These are phyloP conservation scores for Megamerina dolium DNA, from an alignment of 2,888 invertebrate species.

Conservation along the genomic window DNA sequence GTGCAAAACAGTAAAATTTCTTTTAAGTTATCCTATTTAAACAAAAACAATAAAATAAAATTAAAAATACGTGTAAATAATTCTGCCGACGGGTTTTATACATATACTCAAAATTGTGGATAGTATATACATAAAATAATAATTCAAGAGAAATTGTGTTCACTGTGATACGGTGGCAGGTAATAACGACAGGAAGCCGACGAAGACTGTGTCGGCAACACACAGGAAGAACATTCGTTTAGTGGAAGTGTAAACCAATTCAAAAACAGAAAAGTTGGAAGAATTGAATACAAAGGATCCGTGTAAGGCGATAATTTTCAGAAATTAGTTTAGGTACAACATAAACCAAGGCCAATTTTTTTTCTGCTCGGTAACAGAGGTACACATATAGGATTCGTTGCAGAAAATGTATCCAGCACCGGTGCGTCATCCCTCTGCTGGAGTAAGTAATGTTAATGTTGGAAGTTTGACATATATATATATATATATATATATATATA, in stretches of 20 bases:
- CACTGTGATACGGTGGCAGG: constrained; percentile 4
- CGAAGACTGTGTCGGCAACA: background rate
- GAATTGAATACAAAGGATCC: background rate
- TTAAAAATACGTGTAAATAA: constrained; percentile 23
- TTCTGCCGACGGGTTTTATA: too few relatives aligned
- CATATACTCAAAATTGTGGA: too few relatives aligned
- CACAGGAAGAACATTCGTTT: background rate
- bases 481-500: background rate
- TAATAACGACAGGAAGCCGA: constrained; percentile 4
- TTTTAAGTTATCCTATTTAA: background rate
- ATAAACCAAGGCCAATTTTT: too few relatives aligned
- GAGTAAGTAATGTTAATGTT: too few relatives aligned
- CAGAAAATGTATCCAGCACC: constrained; percentile 47
- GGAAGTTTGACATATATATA: too few relatives aligned
- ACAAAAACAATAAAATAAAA: constrained; percentile 23
- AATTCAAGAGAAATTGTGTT: constrained; percentile 22
- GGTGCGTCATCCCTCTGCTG: constrained; percentile 49
- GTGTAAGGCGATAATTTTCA: background rate
- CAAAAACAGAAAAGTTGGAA: too few relatives aligned
- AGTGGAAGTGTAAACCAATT: too few relatives aligned
- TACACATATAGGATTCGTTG: background rate
- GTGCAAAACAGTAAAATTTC: constrained; percentile 41
- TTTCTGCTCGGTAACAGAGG: too few relatives aligned
- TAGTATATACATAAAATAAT: too few relatives aligned
- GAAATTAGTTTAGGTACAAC: too few relatives aligned